These are phyloP conservation scores for Saccostrea glomerata DNA, from an alignment of 1,140 invertebrate species.

Conservation along the genomic window DNA sequence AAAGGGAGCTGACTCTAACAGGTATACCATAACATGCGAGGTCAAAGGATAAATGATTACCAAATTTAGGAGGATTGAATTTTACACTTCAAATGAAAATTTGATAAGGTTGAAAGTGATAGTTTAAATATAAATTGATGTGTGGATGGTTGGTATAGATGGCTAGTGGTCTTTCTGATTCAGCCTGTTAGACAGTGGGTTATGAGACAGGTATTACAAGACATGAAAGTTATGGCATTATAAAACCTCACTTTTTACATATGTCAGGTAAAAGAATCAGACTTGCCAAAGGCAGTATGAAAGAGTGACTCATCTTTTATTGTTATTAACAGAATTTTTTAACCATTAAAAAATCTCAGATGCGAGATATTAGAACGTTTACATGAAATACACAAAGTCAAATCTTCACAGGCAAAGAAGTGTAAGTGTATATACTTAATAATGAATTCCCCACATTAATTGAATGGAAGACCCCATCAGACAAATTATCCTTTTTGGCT, in stretches of 20 bases:
- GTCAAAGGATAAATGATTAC: background rate
- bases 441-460: slow-evolving; percentile 22
- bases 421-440: background rate
- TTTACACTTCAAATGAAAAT: too few relatives aligned
- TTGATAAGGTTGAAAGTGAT: too few relatives aligned
- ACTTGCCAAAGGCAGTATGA: slow-evolving; percentile 4
- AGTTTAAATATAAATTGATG: too few relatives aligned
- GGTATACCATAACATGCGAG: background rate
- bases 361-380: background rate
- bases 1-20: background rate
- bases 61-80: too few relatives aligned
- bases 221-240: background rate
- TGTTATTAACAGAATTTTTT: slow-evolving; percentile 31
- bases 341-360: slow-evolving; percentile 12
- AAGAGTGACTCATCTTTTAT: background rate
- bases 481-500: background rate
- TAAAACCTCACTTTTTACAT: background rate
- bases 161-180: too few relatives aligned
- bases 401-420: background rate
- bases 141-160: too few relatives aligned
- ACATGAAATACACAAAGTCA: background rate
- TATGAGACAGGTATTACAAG: too few relatives aligned
- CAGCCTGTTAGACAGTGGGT: too few relatives aligned
- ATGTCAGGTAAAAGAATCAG: background rate
- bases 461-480: slow-evolving; percentile 8